Evolutionary conservation across 2,888 invertebrate genomes (phyloP), one percentile per base, ranked within the genome.

Genomic region (Hypena proboscidalis): DNA sequence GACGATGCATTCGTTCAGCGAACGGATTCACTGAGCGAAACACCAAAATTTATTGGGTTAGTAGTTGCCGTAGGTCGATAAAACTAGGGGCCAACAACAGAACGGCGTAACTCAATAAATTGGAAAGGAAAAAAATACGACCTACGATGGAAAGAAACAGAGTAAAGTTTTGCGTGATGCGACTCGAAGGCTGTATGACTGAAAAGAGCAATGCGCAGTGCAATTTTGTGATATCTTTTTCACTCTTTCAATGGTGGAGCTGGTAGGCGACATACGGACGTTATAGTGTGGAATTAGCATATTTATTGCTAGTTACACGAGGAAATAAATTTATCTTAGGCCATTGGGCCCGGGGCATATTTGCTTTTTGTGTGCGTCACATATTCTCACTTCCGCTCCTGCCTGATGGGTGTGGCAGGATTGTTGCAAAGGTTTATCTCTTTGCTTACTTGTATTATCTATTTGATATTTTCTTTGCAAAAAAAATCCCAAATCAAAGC

Each of bases 21-120:
- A 85, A 80, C 80, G 85, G 86, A 88, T 86, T 84, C 89, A 86
- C 81, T 88, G 85, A 87, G 83, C 86, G 90, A 90, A 90, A 89
- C 90, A 88, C 90, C 88, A 74, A 90, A 90, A 90, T 90, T 90
- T 90, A 90, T 90, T 90, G 75, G 90, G 90, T 90, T 90, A 90
- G 89, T 90, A 90, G 90, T 90, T 82, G 83, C 89, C 83, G 81
- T 86, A 89, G 90, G 90, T 90, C 90, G 90, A 90, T 90, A 90
- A 90, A 90, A 88, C 83, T 84, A 78, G 70, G 66, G 54, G 64
- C 66, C 75, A 66, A 72, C 70, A 68, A 63, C 71, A 75, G 70
- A 89, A 89, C 57, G 83, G 59, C 83, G 82, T 87, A 88, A 80
- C 78, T 86, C 79, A 67, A 71, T 69, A 72, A 78, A 80, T 80